These are phyloP conservation scores for Chloropsis hardwickii DNA, from an alignment of 2,113 vertebrate genomes.

Conservation along the genomic window DNA sequence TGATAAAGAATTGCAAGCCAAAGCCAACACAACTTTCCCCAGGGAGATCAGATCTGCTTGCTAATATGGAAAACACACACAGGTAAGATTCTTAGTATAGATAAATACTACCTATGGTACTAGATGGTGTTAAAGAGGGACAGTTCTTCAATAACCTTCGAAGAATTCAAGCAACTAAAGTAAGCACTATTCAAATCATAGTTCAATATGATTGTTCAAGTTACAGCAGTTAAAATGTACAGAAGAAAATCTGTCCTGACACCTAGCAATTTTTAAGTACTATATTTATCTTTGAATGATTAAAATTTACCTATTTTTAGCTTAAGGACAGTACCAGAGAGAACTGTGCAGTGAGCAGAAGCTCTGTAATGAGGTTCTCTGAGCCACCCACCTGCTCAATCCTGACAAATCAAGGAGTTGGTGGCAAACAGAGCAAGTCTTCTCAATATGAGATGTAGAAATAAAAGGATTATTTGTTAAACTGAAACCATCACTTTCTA, in stretches of 20 bases:
- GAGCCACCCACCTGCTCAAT: background rate
- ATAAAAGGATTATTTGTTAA: background rate
- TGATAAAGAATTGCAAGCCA: slow-evolving; percentile 98
- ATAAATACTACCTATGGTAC: background rate
- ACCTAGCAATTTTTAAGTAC: background rate
- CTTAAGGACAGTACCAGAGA: background rate
- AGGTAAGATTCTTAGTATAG: background rate
- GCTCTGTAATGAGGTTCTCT: background rate
- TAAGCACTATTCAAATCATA: background rate
- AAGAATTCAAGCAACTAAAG: background rate
- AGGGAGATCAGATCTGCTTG: slow-evolving; percentile 98
- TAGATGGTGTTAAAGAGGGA: background rate
- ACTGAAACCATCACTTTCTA: background rate
- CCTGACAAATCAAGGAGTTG: background rate
- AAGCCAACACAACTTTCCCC: slow-evolving; percentile 97
- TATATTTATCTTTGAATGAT: background rate
- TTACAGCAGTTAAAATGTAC: background rate
- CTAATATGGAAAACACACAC: slow-evolving; percentile 73
- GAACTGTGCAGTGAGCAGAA: background rate
- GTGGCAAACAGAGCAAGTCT: background rate
- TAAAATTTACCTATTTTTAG: background rate
- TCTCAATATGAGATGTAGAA: background rate
- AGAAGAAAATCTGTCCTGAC: background rate
- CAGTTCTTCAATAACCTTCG: background rate
- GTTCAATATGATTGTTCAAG: background rate